Evolutionary conservation across 92 coral and sea anemone species (phyloP), one percentile per base, ranked within the genome.

Genomic region (Epizoanthus stellaris): DNA sequence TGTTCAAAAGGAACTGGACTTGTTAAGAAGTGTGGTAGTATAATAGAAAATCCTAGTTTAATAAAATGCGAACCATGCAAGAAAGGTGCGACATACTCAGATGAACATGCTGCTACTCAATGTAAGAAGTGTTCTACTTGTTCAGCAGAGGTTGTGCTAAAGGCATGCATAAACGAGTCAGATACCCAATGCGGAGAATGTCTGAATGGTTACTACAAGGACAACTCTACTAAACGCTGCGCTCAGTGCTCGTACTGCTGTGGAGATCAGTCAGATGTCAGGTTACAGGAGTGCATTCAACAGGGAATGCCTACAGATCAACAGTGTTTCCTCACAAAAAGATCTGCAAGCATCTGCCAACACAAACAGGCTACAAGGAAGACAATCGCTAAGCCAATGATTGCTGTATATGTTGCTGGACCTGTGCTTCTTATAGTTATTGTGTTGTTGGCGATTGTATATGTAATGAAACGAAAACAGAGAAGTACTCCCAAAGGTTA

Each of bases 41-140:
- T 56, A 20, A 34, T 75, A 53, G 34, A 75, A 5, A 52, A 75
- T 56, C 66, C 45, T 15, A 75, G 25, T 54, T 21, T 25, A 45
- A 30, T 54, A 21, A 34, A 75, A 56, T 75, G 80, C 80, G 23
- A 56, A 34, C 17, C 36, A 16, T 75, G 80, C 65, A 52, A 54
- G 21, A 75, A 53, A 15, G 80, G 80, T 30, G 36, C 30, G 36
- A 75, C 80, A 21, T 75, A 52, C 25, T 75, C 80, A 6, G 80
- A 75, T 25, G 40, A 36, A 11, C 45, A 16, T 3, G 25, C 42
- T 6, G 80, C 80, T 5, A 54, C 66, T 13, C 65, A 30, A 34
- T 75, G 80, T 75, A 54, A 75, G 47, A 34, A 14, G 45, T 75
- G 80, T 23, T 54, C 80, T 25, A 54, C 49, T 34, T 75, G 80